Evolutionary conservation across 2,797 vertebrate genomes (phyloP).

Genomic region (Diceros bicornis): DNA sequence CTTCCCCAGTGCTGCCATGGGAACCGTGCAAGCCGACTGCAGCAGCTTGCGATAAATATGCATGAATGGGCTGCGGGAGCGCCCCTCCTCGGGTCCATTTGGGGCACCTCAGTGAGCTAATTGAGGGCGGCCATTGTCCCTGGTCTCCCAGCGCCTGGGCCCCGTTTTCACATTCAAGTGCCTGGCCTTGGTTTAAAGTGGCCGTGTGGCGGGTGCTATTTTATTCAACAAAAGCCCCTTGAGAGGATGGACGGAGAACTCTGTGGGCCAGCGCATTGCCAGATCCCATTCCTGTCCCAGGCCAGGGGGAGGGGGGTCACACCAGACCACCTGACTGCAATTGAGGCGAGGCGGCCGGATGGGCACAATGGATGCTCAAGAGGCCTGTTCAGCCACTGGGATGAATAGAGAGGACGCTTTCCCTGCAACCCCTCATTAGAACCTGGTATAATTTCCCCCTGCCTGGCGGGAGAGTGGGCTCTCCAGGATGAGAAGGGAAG

Average conservation of each 20-base stretch:
- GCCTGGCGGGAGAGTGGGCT: slow-evolving; percentile 83
- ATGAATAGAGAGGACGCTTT: slow-evolving; percentile 90
- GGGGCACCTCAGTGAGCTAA: slow-evolving; percentile 93
- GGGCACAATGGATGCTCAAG: slow-evolving; percentile 79
- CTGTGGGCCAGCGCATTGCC: slow-evolving; percentile 90
- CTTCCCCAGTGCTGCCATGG: slow-evolving; percentile 88
- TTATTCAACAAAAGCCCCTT: slow-evolving; percentile 90
- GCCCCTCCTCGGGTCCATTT: slow-evolving; percentile 88
- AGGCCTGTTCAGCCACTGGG: slow-evolving; percentile 43
- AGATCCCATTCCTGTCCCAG: slow-evolving; percentile 89
- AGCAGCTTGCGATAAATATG: slow-evolving; percentile 87
- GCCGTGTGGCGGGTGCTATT: slow-evolving; percentile 92
- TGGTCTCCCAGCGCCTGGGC: slow-evolving; percentile 90
- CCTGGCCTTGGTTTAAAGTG: slow-evolving; percentile 94
- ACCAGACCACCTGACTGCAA: slow-evolving; percentile 89
- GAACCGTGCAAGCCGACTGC: slow-evolving; percentile 87
- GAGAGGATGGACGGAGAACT: slow-evolving; percentile 89
- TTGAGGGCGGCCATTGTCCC: slow-evolving; percentile 95
- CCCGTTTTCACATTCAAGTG: slow-evolving; percentile 94
- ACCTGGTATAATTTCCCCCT: slow-evolving; percentile 91
- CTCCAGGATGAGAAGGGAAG: slow-evolving; percentile 89
- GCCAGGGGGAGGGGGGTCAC: slow-evolving; percentile 84
- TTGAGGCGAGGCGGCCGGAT: slow-evolving; percentile 80
- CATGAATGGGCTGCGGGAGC: slow-evolving; percentile 88
- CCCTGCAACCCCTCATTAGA: slow-evolving; percentile 85